Evolutionary conservation across 2,888 invertebrate species (phyloP).

Genomic region (Melanostoma scalare): DNA sequence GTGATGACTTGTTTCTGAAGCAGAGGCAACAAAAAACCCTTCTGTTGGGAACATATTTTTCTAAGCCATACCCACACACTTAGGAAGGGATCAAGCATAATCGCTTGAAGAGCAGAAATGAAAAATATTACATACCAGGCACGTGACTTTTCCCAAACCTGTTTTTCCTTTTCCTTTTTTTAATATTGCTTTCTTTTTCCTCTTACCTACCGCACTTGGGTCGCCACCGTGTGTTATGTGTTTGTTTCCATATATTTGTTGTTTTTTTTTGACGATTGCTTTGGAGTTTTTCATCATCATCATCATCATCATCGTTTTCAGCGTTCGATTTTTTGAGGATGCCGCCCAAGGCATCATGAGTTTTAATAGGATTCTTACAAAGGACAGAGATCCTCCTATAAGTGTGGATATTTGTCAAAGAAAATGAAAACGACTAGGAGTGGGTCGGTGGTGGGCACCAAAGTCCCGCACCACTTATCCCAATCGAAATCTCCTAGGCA

Average conservation of each 20-base stretch:
- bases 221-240: not conserved
- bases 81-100: constrained; percentile 51
- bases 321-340: constrained; percentile 30
- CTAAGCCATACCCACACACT: constrained; percentile 10
- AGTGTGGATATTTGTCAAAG: constrained; percentile 61
- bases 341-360: constrained; percentile 42
- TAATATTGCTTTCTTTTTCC: not conserved
- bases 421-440: constrained; percentile 38
- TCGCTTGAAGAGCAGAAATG: constrained; percentile 14
- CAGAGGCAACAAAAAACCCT: constrained; percentile 29
- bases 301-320: constrained; percentile 28
- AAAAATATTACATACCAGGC: constrained; percentile 47
- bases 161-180: constrained; percentile 5
- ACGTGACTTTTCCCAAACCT: constrained; percentile 43
- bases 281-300: constrained; percentile 42
- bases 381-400: constrained; percentile 26
- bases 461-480: constrained; percentile 43
- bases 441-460: not conserved
- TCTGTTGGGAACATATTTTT: constrained; percentile 43
- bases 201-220: constrained; percentile 3
- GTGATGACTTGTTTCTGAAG: constrained; percentile 40
- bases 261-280: not conserved
- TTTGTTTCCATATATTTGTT: constrained; percentile 22
- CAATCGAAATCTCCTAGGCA: constrained; percentile 40
- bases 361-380: constrained; percentile 37